These are phyloP conservation scores for Gymnarchus niloticus DNA, from an alignment of 2,113 vertebrate species.

Conservation along the genomic window DNA sequence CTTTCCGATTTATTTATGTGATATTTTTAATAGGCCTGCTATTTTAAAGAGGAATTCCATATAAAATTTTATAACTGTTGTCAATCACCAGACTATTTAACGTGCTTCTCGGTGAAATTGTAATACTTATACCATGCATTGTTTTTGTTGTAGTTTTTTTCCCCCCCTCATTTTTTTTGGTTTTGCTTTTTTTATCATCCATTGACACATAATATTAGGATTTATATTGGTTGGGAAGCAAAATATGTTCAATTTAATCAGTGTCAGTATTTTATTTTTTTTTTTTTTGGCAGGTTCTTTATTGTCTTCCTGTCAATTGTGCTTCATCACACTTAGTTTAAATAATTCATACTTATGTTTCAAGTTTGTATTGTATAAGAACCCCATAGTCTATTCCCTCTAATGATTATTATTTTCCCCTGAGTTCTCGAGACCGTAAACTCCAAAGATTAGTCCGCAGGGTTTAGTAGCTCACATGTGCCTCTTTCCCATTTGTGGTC, in stretches of 20 bases:
- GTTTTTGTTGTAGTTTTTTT: neutral
- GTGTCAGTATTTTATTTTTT: neutral
- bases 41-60: neutral
- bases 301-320: neutral
- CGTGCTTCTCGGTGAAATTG: neutral
- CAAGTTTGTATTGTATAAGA: neutral
- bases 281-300: neutral
- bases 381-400: neutral
- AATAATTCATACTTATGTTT: neutral
- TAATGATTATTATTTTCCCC: neutral
- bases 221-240: neutral
- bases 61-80: neutral
- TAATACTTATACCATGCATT: neutral
- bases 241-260: neutral
- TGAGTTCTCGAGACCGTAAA: neutral
- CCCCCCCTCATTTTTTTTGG: neutral
- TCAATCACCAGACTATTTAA: neutral
- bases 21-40: neutral
- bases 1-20: neutral
- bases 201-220: too few species aligned
- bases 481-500: neutral
- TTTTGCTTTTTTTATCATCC: neutral
- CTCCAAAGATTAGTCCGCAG: neutral
- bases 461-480: neutral
- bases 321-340: neutral